A percentile compares a stretch with the other conserved stretches of the same genome.
phyloP scores from a whole-genome alignment of 2,888 invertebrate species.

The Drosophila acutilabella region DNA sequence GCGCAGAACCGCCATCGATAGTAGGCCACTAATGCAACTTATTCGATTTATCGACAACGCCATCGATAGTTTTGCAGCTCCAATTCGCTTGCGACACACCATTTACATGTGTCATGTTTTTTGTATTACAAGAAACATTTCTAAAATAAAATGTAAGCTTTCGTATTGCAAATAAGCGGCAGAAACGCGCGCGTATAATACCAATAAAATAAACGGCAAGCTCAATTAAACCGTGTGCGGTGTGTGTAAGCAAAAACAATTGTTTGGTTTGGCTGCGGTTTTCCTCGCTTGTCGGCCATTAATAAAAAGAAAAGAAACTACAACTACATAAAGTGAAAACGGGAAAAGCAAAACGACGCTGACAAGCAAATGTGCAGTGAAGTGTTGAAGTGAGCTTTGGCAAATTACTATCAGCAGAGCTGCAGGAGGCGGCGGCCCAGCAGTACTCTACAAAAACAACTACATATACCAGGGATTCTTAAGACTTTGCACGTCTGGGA shows the following conservation, averaged over 20 bases:
- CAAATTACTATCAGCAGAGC: slow-evolving; percentile 25
- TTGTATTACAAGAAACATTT: slow-evolving; percentile 55
- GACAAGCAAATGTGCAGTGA: slow-evolving; percentile 53
- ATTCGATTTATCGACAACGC: slow-evolving; percentile 3
- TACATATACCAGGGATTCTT: slow-evolving; percentile 11
- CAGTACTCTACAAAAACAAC: slow-evolving; percentile 10
- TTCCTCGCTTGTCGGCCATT: slow-evolving; percentile 66
- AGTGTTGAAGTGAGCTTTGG: slow-evolving; percentile 61
- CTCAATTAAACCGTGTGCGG: not conserved
- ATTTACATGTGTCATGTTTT: slow-evolving; percentile 64
- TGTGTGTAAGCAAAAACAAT: slow-evolving; percentile 21
- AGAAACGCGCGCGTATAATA: slow-evolving; percentile 46
- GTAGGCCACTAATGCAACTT: not conserved
- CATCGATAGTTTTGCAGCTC: slow-evolving; percentile 14
- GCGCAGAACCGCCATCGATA: not conserved
- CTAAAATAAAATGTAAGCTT: slow-evolving; percentile 63
- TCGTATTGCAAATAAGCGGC: slow-evolving; percentile 39
- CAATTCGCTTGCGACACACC: slow-evolving; percentile 39
- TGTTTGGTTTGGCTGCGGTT: slow-evolving; percentile 35
- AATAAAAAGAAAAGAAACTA: slow-evolving; percentile 62
- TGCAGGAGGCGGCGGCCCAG: slow-evolving; percentile 20
- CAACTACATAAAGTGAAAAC: slow-evolving; percentile 55
- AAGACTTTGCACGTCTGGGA: slow-evolving; percentile 15
- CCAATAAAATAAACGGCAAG: slow-evolving; percentile 19
- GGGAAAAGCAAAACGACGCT: slow-evolving; percentile 47